Percentiles rank a stretch among this genome's conserved stretches.
Evolutionary conservation across 2,113 vertebrate genomes (phyloP).

Genomic region (Garra rufa): DNA sequence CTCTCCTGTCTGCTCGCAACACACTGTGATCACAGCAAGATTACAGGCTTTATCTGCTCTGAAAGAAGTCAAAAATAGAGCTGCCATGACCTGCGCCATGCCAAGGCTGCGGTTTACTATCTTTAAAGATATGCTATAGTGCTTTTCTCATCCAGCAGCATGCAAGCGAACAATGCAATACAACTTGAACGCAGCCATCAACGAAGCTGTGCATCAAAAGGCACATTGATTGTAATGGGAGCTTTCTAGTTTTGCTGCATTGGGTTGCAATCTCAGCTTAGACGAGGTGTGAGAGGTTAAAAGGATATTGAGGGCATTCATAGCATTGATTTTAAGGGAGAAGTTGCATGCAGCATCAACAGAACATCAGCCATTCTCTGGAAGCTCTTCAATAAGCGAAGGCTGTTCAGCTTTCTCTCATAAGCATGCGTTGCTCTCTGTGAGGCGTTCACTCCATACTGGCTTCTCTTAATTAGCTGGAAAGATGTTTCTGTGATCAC

Average conservation of each 20-base stretch:
- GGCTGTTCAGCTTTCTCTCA: not conserved
- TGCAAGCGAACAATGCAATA: not conserved
- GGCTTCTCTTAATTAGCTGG: conserved; percentile 25
- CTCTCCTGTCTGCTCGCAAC: not conserved
- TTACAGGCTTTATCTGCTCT: conserved; percentile 60
- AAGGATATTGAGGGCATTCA: not conserved
- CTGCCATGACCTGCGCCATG: conserved; percentile 43
- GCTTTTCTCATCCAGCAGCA: conserved; percentile 27
- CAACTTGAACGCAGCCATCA: not conserved
- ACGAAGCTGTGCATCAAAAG: not conserved
- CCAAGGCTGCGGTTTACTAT: not conserved
- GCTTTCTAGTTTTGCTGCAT: not conserved
- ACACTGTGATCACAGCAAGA: conserved; percentile 39
- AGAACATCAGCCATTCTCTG: not conserved
- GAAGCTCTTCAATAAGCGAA: not conserved
- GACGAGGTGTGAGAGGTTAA: not conserved
- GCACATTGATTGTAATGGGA: not conserved
- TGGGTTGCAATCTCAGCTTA: not conserved
- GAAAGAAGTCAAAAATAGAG: conserved; percentile 62
- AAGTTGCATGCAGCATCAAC: not conserved
- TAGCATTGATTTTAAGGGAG: not conserved
- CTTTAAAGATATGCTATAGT: not conserved
- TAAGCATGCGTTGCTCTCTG: not conserved
- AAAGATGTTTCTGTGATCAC: conserved; percentile 35
- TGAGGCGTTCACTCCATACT: not conserved